Percentiles rank a stretch among this genome's conserved stretches.
phyloP scores from a whole-genome alignment of 2,888 invertebrate genomes.

The Notocelia uddmanniana region DNA sequence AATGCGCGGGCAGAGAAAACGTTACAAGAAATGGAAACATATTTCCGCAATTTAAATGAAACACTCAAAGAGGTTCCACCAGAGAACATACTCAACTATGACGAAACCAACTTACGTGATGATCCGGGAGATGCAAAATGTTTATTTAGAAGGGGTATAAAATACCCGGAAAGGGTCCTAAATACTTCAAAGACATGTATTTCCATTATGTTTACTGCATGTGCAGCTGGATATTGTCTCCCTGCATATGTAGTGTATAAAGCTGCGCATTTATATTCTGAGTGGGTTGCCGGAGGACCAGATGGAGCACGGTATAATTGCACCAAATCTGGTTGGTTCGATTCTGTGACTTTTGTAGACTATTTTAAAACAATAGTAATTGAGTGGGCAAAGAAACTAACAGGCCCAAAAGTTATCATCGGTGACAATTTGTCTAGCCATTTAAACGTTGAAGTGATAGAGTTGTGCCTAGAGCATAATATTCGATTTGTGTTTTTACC shows the following conservation, averaged over 20 bases:
- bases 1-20: neutral
- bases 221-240: conserved; percentile 1
- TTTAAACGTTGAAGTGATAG: conserved; percentile 3
- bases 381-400: neutral
- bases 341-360: neutral
- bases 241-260: conserved; percentile 1
- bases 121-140: neutral
- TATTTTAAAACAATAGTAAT: neutral
- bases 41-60: neutral
- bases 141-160: neutral
- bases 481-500: conserved; percentile 14
- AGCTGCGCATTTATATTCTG: neutral
- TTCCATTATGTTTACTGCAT: too few species aligned
- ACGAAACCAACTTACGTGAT: neutral
- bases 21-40: neutral
- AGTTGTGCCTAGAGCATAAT: conserved; percentile 4
- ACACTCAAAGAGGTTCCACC: neutral
- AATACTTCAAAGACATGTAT: too few species aligned
- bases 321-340: conserved; percentile 2
- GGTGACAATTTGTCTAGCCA: conserved; percentile 14
- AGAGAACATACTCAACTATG: neutral
- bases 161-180: neutral
- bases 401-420: conserved; percentile 1
- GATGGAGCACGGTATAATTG: neutral
- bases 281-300: neutral